Evolutionary conservation across 2,888 invertebrate species (phyloP), one percentile per base, ranked within the genome.

Genomic region (Limnephilus auricula): DNA sequence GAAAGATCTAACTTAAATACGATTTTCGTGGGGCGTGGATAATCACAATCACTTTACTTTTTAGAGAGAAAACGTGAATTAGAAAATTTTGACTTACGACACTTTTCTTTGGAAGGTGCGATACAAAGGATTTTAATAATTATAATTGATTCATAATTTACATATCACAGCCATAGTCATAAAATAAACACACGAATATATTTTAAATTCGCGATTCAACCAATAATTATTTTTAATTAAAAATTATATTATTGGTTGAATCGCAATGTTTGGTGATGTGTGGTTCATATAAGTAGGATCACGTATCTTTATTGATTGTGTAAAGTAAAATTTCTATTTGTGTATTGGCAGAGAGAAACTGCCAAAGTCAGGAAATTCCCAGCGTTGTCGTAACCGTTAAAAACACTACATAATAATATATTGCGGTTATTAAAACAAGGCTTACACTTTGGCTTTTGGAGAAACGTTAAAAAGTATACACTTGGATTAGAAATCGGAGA

Each of bases 271-370:
- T 65, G 65, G 65, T 25, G 65, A 65, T 9, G 65, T n/a, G 65
- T 65, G 65, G 65, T n/a, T 65, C n/a, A 65, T 25, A n/a, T n/a
- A 25, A 65, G 65, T 65, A 65, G 65, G n/a, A n/a, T 65, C 65
- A 25, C 50, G 65, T 65, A 65, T 65, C 32, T 32, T 32, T 80
- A 82, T 82, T 34, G 80, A 37, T 34, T 34, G 82, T 82, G 82
- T 34, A 34, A 82, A 82, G 31, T 15, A 40, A 37, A 65, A 37
- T 85, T 84, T 85, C 85, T 85, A 85, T 85, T 85, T 15, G 37
- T 40, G 30, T 40, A 15, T 85, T 40, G 30, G 85, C 85, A 40
- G 85, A 85, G 85, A 85, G 85, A 85, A 85, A 85, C 40, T 45
- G 40, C 13, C 40, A 40, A 84, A 45, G 85, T 40, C 40, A 40